A percentile compares a stretch with the other conserved stretches of the same genome.
These are phyloP conservation scores for Neoaliturus tenellus DNA, from an alignment of 2,888 invertebrate genomes.

Conservation along the genomic window DNA sequence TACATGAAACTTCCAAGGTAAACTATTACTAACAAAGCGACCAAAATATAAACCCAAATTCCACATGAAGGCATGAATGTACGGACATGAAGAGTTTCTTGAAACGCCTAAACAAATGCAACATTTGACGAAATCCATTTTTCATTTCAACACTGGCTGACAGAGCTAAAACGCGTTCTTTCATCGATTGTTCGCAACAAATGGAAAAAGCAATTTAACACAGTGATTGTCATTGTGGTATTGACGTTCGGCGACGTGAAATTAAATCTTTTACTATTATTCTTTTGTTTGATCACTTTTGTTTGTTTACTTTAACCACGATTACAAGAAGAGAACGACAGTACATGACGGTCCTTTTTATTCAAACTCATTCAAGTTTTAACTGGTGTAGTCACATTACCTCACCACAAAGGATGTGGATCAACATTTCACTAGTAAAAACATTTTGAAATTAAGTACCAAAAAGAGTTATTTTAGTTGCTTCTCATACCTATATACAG, in stretches of 20 bases:
- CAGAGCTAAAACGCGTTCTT: conserved; percentile 27
- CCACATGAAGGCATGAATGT: too few species aligned
- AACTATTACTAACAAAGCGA: too few species aligned
- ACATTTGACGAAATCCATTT: conserved; percentile 1
- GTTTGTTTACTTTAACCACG: background rate
- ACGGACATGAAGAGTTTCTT: too few species aligned
- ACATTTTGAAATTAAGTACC: too few species aligned
- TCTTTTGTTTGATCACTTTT: conserved; percentile 6
- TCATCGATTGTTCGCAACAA: conserved; percentile 27
- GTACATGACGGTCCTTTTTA: background rate
- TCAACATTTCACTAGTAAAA: too few species aligned
- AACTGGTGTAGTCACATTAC: too few species aligned
- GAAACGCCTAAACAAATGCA: background rate
- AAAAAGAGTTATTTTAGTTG: too few species aligned
- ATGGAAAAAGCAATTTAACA: conserved; percentile 35
- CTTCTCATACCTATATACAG: too few species aligned
- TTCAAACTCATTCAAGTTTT: background rate
- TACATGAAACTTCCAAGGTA: too few species aligned
- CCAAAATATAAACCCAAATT: too few species aligned
- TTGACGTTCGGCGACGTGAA: conserved; percentile 20
- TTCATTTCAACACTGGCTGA: conserved; percentile 24
- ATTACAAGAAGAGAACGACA: background rate
- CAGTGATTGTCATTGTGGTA: conserved; percentile 33
- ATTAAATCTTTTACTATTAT: conserved; percentile 30
- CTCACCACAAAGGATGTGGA: too few species aligned